Percentiles rank a stretch among this genome's conserved stretches.
Evolutionary conservation across 2,113 vertebrate genomes (phyloP).

Genomic region (Haliaeetus leucogaster): DNA sequence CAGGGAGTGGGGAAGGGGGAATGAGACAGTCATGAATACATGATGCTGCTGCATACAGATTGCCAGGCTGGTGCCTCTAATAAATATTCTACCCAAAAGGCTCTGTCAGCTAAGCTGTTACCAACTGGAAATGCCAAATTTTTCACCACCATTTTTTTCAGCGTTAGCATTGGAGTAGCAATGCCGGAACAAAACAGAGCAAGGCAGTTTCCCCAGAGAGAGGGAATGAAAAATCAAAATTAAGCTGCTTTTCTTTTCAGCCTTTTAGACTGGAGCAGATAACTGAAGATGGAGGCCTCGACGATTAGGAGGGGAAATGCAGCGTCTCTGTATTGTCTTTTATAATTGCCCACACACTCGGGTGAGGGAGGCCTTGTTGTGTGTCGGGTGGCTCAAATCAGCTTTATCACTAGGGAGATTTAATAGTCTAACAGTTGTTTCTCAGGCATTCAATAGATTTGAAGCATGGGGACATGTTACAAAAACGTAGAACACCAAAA

Average conservation of each 20-base stretch:
- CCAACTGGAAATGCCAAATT: neutral
- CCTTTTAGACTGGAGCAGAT: neutral
- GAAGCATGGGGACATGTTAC: accelerated
- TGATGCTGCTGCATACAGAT: neutral
- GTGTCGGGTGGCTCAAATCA: neutral
- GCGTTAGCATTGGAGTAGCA: neutral
- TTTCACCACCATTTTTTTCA: neutral
- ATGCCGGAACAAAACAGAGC: neutral
- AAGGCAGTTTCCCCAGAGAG: neutral
- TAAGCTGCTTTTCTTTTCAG: neutral
- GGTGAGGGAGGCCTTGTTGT: neutral
- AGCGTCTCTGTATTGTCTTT: neutral
- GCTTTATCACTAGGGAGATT: neutral
- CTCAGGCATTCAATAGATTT: neutral
- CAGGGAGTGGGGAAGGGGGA: neutral
- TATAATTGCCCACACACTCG: accelerated
- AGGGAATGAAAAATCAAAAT: neutral
- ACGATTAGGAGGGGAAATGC: neutral
- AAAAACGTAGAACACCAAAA: neutral
- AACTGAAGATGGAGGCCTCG: neutral
- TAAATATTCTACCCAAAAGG: neutral
- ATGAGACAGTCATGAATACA: neutral
- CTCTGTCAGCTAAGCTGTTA: neutral
- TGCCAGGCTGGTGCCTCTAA: neutral
- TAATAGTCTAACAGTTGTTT: neutral